Evolutionary conservation across 1,140 invertebrate species (phyloP).

Genomic region (Fopius arisanus): DNA sequence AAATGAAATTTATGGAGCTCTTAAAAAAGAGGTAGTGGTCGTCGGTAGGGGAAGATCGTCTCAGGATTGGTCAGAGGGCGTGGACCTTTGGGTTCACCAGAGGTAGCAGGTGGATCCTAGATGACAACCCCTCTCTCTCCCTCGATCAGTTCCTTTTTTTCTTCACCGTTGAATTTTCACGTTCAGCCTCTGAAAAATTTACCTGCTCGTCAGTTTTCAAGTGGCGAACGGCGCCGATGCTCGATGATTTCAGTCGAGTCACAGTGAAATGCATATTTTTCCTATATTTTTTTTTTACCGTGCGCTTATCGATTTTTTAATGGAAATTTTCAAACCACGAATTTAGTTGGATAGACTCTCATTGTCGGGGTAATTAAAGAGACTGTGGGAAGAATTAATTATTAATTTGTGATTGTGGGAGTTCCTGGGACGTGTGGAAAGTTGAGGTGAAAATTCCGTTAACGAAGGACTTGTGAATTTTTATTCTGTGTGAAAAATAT

Average conservation of each 20-base stretch:
- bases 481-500: no score
- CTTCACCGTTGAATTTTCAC: slow-evolving; percentile 27
- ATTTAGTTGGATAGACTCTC: slow-evolving; percentile 26
- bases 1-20: not conserved
- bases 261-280: slow-evolving; percentile 30
- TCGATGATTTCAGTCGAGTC: slow-evolving; percentile 38
- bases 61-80: slow-evolving; percentile 59
- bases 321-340: slow-evolving; percentile 29
- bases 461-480: no score
- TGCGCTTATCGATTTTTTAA: slow-evolving; percentile 2
- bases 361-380: not conserved
- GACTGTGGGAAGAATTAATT: slow-evolving; percentile 10
- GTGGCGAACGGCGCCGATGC: slow-evolving; percentile 21
- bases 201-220: slow-evolving; percentile 46
- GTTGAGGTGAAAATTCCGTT: not conserved
- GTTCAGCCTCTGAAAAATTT: slow-evolving; percentile 39
- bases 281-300: not conserved
- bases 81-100: slow-evolving; percentile 41
- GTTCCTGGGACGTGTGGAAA: no score
- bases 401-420: not conserved
- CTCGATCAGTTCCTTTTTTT: slow-evolving; percentile 56
- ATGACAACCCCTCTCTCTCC: slow-evolving; percentile 52
- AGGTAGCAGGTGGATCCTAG: slow-evolving; percentile 56
- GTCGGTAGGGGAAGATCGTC: slow-evolving; percentile 36
- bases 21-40: not conserved